Evolutionary conservation across 2,888 invertebrate species (phyloP), one percentile per base, ranked within the genome.

Genomic region (Sussaba pulchella): DNA sequence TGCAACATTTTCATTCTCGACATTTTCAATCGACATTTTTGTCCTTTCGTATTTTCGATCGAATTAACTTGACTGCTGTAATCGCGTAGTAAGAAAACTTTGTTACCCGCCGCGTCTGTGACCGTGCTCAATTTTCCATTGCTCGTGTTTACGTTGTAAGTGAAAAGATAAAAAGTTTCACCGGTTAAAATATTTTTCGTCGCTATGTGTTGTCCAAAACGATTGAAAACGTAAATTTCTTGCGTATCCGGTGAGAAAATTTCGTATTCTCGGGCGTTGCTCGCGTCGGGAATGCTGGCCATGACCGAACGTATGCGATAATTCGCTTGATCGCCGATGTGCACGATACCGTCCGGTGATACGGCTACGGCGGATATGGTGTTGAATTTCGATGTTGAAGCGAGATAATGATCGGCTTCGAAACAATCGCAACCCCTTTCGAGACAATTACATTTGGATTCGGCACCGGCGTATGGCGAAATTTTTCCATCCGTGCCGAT

Each of bases 161-260:
- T 96, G 91, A 99, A 99, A 1, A 97, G 95, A 91, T 98, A 99
- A 84, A 97, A 96, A 2, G 96, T 97, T 92, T 98, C 98, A 0
- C 98, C 98, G 0, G 99, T 99, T n/a, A 99, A 93, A 79, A 99
- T 98, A 89, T 98, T 98, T 85, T 96, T 96, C 0, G 99, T 99
- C 73, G 97, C 96, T 2, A 98, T 95, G 89, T 99, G 99, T 91
- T 99, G 99, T 0, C 99, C 99, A 89, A 98, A 98, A 85, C 98
- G 94, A 88, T 98, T 98, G 93, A 98, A 98, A 24, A 98, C 95
- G 88, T 98, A 98, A 80, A 98, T 96, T 92, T 99, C 99, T 92
- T 99, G 98, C 2, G 98, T 97, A 87, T 98, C 98, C 0, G 99
- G 97, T 0, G 98, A 98, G 88, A 97, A 97, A 75, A 99, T 98